phyloP scores from a whole-genome alignment of 2,113 vertebrate species.

The Colius striatus region DNA sequence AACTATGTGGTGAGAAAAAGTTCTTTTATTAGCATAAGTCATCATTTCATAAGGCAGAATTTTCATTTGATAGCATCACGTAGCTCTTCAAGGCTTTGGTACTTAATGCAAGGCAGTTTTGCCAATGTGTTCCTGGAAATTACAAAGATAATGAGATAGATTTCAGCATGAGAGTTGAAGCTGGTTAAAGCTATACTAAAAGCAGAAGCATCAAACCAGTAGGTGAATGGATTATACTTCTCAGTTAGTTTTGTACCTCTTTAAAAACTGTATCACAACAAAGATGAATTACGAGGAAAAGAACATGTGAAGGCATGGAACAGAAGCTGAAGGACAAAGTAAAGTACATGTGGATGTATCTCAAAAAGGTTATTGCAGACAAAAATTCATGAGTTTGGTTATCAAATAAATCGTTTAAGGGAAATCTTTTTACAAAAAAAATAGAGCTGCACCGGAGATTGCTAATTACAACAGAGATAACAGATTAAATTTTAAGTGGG shows the following conservation, averaged over 20 bases:
- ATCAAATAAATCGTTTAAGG: background rate
- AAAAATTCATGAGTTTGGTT: background rate
- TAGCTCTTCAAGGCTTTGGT: background rate
- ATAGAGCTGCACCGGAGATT: background rate
- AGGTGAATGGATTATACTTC: background rate
- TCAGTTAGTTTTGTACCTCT: background rate
- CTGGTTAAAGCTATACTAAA: background rate
- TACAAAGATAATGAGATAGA: background rate
- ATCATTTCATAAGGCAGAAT: background rate
- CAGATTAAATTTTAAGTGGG: background rate
- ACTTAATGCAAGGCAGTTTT: background rate
- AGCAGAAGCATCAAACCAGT: background rate
- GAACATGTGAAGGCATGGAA: background rate
- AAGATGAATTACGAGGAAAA: background rate
- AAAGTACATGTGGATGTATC: background rate
- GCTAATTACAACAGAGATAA: background rate
- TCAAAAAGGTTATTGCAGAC: background rate
- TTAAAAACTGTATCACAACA: background rate
- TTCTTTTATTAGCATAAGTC: slow-evolving; percentile 45
- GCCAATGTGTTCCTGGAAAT: slow-evolving; percentile 32
- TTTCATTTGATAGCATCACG: slow-evolving; percentile 5
- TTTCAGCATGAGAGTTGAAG: background rate
- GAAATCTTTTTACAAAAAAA: background rate
- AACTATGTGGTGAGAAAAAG: background rate
- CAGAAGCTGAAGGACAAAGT: background rate